These are phyloP conservation scores for Gallinago paraguaiae DNA, from an alignment of 2,113 vertebrate genomes.

Conservation along the genomic window DNA sequence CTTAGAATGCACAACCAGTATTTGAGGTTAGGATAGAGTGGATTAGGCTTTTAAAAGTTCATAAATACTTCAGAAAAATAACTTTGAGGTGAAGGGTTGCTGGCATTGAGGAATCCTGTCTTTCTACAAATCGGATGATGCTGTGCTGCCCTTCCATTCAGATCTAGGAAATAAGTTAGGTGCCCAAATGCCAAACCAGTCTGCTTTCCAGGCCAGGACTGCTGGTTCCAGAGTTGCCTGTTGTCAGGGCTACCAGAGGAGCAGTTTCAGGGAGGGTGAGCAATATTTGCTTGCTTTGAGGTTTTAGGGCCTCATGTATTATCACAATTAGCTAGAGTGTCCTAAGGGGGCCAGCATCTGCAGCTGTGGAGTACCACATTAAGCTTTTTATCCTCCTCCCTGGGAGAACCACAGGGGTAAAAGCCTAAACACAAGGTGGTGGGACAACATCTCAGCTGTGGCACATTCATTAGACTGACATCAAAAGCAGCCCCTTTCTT, in stretches of 20 bases:
- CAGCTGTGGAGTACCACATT: not conserved
- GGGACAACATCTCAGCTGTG: not conserved
- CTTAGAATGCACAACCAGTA: not conserved
- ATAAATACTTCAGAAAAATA: not conserved
- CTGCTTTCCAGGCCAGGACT: not conserved
- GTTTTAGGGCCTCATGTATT: not conserved
- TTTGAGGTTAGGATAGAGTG: not conserved
- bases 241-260: not conserved
- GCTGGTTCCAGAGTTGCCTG: not conserved
- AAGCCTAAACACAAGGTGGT: fast-evolving
- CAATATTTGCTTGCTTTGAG: not conserved
- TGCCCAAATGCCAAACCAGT: not conserved
- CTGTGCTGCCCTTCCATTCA: not conserved
- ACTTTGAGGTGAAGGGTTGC: not conserved
- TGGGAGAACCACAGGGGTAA: not conserved
- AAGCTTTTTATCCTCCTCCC: not conserved
- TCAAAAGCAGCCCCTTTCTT: not conserved
- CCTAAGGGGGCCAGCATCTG: too few species aligned
- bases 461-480: not conserved
- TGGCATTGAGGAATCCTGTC: not conserved
- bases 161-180: not conserved
- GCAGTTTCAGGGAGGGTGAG: not conserved
- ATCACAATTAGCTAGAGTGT: not conserved
- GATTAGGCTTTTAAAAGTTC: not conserved
- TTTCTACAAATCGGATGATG: not conserved